Evolutionary conservation across 2,888 invertebrate species (phyloP).

Genomic region (Leucoma salicis): DNA sequence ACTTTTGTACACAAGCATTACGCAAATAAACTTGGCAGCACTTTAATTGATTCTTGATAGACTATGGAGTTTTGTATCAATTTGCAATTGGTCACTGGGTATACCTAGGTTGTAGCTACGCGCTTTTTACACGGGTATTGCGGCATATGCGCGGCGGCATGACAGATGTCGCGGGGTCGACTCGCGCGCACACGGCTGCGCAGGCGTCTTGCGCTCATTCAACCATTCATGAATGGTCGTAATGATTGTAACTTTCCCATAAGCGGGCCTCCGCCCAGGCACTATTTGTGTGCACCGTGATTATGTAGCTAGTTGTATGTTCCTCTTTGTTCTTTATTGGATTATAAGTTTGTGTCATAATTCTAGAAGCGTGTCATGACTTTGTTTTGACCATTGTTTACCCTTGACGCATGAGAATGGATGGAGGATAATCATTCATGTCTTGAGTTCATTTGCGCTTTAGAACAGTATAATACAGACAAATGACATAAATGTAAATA

Average conservation of each 20-base stretch:
- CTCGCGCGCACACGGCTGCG: slow-evolving; percentile 50
- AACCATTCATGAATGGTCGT: slow-evolving; percentile 77
- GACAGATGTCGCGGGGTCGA: slow-evolving; percentile 58
- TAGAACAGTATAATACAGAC: no score
- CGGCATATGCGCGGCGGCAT: slow-evolving; percentile 48
- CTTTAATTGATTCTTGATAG: slow-evolving; percentile 5
- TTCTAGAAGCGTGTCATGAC: slow-evolving; percentile 25
- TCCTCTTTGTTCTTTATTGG: slow-evolving; percentile 39
- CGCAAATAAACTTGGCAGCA: slow-evolving; percentile 21
- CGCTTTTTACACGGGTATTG: slow-evolving; percentile 23
- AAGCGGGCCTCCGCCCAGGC: slow-evolving; percentile 63
- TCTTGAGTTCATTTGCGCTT: background rate
- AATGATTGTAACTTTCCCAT: slow-evolving; percentile 76
- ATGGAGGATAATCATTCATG: slow-evolving; percentile 20
- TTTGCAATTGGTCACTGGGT: slow-evolving; percentile 9
- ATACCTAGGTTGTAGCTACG: slow-evolving; percentile 16
- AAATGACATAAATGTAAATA: no score
- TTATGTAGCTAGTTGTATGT: slow-evolving; percentile 33
- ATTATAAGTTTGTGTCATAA: slow-evolving; percentile 25
- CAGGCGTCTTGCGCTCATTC: slow-evolving; percentile 72
- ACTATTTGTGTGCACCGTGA: slow-evolving; percentile 46
- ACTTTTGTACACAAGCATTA: slow-evolving; percentile 40
- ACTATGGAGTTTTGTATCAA: slow-evolving; percentile 13
- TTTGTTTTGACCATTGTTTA: slow-evolving; percentile 31
- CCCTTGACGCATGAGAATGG: slow-evolving; percentile 29